Conservation (phyloP, 2,113 vertebrate genomes). For the Engystomops pustulosus region DNA sequence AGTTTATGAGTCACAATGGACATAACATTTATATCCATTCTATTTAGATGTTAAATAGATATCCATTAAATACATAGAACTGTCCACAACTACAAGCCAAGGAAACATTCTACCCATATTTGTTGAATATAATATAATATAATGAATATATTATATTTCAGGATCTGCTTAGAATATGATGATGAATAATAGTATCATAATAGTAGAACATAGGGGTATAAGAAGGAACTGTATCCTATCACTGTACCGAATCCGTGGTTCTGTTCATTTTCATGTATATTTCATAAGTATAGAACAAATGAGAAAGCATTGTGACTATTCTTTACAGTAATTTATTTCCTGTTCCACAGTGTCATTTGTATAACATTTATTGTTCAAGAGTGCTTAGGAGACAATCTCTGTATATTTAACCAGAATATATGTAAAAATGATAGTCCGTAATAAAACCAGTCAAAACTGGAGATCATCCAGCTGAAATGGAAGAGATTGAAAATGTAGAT, state of each 20-base stretch:
- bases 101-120: too few species aligned
- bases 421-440: background rate
- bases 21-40: too few species aligned
- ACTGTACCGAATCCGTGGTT: background rate
- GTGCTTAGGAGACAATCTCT: conserved; percentile 3
- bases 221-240: background rate
- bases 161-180: too few species aligned
- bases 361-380: background rate
- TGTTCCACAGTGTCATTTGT: background rate
- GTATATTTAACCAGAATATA: conserved; percentile 1
- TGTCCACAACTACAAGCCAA: too few species aligned
- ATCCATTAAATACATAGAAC: too few species aligned
- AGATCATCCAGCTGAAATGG: conserved; percentile 28
- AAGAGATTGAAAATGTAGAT: conserved; percentile 34
- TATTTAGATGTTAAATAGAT: too few species aligned
- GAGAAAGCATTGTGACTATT: background rate
- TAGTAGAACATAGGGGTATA: background rate
- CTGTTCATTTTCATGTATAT: background rate
- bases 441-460: conserved; percentile 34
- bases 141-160: too few species aligned
- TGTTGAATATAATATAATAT: too few species aligned
- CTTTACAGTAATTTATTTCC: background rate
- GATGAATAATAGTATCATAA: background rate
- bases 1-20: too few species aligned
- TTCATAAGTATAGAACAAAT: background rate